These are phyloP conservation scores for Drosophila repleta DNA, from an alignment of 1,140 invertebrate genomes.

Conservation along the genomic window DNA sequence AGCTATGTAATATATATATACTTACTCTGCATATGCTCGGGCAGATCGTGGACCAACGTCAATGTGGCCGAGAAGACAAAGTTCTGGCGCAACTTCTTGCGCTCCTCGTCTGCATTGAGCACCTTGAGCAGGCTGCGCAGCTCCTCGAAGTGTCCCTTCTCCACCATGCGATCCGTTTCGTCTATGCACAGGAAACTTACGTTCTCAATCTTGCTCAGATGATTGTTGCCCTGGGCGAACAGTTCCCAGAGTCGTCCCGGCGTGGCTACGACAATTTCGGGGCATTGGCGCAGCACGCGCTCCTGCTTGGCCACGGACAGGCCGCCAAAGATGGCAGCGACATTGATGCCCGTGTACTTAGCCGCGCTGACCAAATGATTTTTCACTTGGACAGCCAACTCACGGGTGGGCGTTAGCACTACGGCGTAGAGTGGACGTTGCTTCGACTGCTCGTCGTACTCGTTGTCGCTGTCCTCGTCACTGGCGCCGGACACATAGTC, in stretches of 20 bases:
- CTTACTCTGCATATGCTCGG: constrained; percentile 89
- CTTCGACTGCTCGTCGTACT: constrained; percentile 60
- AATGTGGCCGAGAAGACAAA: constrained; percentile 99
- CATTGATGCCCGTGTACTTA: constrained; percentile 88
- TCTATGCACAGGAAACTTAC: constrained; percentile 96
- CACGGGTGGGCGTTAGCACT: constrained; percentile 96
- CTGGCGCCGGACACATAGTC: constrained; percentile 78
- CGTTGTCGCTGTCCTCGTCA: constrained; percentile 80
- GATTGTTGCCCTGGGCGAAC: constrained; percentile 90
- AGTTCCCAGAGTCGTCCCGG: constrained; percentile 98
- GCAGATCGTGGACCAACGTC: constrained; percentile 93
- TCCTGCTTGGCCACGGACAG: constrained; percentile 96
- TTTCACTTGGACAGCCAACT: constrained; percentile 96
- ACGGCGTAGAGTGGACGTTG: constrained; percentile 90
- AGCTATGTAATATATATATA: not conserved
- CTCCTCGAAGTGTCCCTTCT: constrained; percentile 98
- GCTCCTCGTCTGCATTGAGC: constrained; percentile 89
- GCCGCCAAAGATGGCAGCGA: constrained; percentile 94
- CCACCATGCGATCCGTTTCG: constrained; percentile 99
- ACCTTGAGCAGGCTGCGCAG: constrained; percentile 91
- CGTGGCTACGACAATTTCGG: constrained; percentile 97
- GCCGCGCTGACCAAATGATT: constrained; percentile 92
- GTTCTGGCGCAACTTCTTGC: constrained; percentile 90
- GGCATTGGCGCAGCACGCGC: constrained; percentile 91
- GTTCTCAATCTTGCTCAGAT: constrained; percentile 89